A percentile compares a stretch with the other conserved stretches of the same genome.
phyloP scores from a whole-genome alignment of 2,797 vertebrate genomes.

The Pseudochromis fuscus region DNA sequence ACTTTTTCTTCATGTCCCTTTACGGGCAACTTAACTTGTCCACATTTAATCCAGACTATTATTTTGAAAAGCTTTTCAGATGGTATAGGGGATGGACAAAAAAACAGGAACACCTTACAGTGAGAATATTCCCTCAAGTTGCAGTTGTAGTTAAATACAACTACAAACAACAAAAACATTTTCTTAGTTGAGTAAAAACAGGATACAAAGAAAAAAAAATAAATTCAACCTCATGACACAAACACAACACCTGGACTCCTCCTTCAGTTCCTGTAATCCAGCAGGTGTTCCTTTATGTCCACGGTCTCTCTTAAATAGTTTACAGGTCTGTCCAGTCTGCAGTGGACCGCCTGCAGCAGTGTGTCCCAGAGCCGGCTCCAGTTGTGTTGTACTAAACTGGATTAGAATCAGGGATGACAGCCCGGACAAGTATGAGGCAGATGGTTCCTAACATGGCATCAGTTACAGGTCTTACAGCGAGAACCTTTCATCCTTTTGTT shows the following conservation, averaged over 20 bases:
- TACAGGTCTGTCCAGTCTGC: conserved; percentile 76
- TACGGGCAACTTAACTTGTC: background rate
- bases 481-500: conserved; percentile 92
- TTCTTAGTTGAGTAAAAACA: background rate
- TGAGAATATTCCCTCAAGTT: background rate
- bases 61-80: background rate
- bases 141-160: background rate
- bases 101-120: background rate
- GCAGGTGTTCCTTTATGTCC: conserved; percentile 31
- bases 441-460: conserved; percentile 94
- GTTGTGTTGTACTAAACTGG: conserved; percentile 88
- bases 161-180: no score
- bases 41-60: background rate
- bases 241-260: conserved; percentile 77
- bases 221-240: conserved; percentile 10
- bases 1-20: no score
- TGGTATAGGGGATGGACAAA: background rate
- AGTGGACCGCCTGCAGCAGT: conserved; percentile 85
- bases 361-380: conserved; percentile 87
- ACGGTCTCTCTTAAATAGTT: conserved; percentile 39
- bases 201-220: conserved; percentile 8
- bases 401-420: conserved; percentile 94
- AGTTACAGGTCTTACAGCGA: conserved; percentile 91
- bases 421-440: conserved; percentile 91
- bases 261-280: conserved; percentile 77